A percentile compares a stretch with the other conserved stretches of the same genome.
phyloP scores from a whole-genome alignment of 30 jellyfish, hydroid and myxozoan species.

The Aurelia aurita complex sp. Pacific region DNA sequence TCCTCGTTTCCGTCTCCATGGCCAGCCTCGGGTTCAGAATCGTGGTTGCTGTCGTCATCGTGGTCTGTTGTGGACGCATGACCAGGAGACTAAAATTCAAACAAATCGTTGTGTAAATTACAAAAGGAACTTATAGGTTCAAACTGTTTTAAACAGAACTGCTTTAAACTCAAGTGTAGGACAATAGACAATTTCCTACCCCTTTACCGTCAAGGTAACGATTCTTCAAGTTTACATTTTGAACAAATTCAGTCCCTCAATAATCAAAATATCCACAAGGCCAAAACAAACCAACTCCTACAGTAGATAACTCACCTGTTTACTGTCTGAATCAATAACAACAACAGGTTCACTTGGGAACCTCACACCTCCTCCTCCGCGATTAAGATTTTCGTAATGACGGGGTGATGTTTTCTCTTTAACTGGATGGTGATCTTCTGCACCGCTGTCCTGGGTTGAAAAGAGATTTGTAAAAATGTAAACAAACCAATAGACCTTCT shows the following conservation, averaged over 20 bases:
- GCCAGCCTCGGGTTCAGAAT: constrained; percentile 26
- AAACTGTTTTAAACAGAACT: neutral
- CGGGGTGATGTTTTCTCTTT: neutral
- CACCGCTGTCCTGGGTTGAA: constrained; percentile 42
- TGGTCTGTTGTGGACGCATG: neutral
- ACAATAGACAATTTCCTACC: too few species aligned
- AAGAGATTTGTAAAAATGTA: neutral
- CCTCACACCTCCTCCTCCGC: constrained; percentile 30
- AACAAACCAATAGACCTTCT: neutral
- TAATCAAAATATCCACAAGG: neutral
- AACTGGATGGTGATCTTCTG: constrained; percentile 47
- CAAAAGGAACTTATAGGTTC: neutral
- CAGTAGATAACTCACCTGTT: neutral
- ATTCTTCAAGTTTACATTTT: too few species aligned
- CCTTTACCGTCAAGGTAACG: too few species aligned
- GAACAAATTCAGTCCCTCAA: neutral
- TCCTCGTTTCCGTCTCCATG: constrained; percentile 40
- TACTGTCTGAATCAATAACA: neutral
- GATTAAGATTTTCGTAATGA: neutral
- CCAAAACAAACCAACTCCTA: neutral
- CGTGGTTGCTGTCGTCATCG: constrained; percentile 33
- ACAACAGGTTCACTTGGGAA: constrained; percentile 36
- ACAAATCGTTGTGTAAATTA: neutral
- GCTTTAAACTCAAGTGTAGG: too few species aligned
- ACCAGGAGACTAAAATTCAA: neutral